Percentiles rank a stretch among this genome's conserved stretches.
phyloP scores from a whole-genome alignment of 2,888 invertebrate species.

The Torymus auratus region DNA sequence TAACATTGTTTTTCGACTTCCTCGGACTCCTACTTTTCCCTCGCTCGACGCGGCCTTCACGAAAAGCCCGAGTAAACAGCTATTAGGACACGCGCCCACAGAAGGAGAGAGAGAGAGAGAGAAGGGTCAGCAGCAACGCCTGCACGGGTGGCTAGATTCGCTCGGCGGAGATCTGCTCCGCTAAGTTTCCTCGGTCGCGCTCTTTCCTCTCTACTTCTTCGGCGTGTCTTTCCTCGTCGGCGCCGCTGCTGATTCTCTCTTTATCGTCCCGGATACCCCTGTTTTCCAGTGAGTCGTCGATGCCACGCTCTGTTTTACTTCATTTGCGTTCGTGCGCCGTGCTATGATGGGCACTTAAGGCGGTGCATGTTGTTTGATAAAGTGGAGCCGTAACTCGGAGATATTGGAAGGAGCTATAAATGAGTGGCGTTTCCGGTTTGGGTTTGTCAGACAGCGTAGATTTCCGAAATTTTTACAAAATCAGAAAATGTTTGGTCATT shows the following conservation, averaged over 20 bases:
- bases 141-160: constrained; percentile 61
- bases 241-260: constrained; percentile 50
- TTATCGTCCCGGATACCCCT: constrained; percentile 47
- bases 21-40: background rate
- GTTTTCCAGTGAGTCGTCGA: constrained; percentile 39
- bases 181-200: constrained; percentile 63
- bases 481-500: no score
- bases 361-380: constrained; percentile 37
- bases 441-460: no score
- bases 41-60: no score
- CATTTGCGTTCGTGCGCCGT: constrained; percentile 53
- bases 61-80: no score
- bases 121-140: constrained; percentile 67
- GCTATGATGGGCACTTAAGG: constrained; percentile 37
- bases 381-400: background rate
- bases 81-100: no score
- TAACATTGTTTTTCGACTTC: background rate
- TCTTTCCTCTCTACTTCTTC: no score
- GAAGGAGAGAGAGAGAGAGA: constrained; percentile 16
- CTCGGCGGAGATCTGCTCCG: constrained; percentile 72
- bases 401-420: background rate
- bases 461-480: no score
- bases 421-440: background rate
- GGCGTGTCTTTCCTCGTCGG: constrained; percentile 20
- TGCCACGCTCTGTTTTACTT: constrained; percentile 45